Percentiles rank a stretch among this genome's conserved stretches.
These are phyloP conservation scores for Metridium senile DNA, from an alignment of 92 coral and sea anemone species.

Conservation along the genomic window DNA sequence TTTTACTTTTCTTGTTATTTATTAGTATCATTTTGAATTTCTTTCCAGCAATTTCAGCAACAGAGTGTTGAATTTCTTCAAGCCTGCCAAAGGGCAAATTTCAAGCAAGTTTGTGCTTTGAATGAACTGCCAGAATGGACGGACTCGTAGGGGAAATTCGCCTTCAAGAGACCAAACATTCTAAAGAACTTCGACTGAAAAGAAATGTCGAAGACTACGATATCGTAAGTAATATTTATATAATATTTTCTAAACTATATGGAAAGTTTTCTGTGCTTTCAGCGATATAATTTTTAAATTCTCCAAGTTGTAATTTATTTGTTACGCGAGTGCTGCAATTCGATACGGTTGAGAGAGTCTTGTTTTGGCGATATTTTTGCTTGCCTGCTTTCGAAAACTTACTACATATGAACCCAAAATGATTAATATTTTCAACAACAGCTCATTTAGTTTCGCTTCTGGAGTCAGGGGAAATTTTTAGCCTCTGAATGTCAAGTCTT, in stretches of 20 bases:
- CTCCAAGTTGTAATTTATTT: conserved; percentile 29
- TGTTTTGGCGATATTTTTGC: conserved; percentile 34
- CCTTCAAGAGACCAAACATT: conserved; percentile 48
- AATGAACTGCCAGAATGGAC: conserved; percentile 46
- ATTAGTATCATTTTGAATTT: conserved; percentile 20
- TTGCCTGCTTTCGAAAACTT: conserved; percentile 35
- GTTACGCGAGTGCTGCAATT: conserved; percentile 45
- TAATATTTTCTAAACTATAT: background rate
- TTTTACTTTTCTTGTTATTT: conserved; percentile 36
- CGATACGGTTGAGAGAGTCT: conserved; percentile 45
- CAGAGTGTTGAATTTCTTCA: conserved; percentile 23
- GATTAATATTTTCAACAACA: conserved; percentile 16
- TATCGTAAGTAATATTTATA: conserved; percentile 52
- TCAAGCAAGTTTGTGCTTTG: conserved; percentile 46
- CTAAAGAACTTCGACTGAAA: conserved; percentile 59
- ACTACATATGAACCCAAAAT: conserved; percentile 6
- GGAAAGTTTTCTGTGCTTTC: conserved; percentile 19
- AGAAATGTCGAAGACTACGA: conserved; percentile 60
- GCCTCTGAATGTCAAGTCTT: background rate
- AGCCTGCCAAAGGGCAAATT: conserved; percentile 70
- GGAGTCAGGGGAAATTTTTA: conserved; percentile 6
- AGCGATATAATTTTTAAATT: conserved; percentile 22
- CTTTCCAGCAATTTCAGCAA: conserved; percentile 25
- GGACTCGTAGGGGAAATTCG: conserved; percentile 48
- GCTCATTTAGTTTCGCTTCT: background rate